Base-by-base conservation (phyloP, 2,113 vertebrate genomes). In the Chaetorhynchus papuensis region DNA sequence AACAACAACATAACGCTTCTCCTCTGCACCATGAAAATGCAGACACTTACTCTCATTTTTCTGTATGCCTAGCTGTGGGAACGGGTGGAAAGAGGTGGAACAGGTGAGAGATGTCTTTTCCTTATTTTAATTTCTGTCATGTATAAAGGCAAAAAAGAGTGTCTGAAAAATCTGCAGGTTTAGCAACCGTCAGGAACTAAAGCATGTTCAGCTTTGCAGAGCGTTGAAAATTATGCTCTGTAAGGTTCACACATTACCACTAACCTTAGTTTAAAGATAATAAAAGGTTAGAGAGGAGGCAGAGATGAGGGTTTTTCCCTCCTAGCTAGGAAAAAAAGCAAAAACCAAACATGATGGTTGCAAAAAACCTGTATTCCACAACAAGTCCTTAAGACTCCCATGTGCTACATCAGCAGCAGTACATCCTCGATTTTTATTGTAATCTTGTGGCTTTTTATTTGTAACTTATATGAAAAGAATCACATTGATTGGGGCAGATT, bases 381-480 rank as follows among this genome's bases (percentile, higher is more conserved):
- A 98, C 96, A 97, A 97, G 95, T 98, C 97, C 97, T 98, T 98
- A 98, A 97, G 96, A 96, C 93, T 98, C 98, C 97, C 96, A 84
- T 89, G 95, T 97, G 97, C 96, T 96, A 95, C 95, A 97, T 98
- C 98, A 98, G 97, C 97, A 97, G 94, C 41, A 80, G 97, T 95
- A 87, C 39, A 97, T 96, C 95, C 97, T 97, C 96, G 18, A 97
- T 98, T 98, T 98, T 98, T 98, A 98, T 98, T 98, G 98, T 98
- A 98, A 98, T 99, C 98, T 99, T 98, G 98, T 98, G 98, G 98
- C 98, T 99, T 99, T 99, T 99, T 98, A 99, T 99, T 99, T 99
- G 98, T 98, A 99, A 99, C 98, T 99, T 98, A 99, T 99, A 99
- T 98, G 99, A 98, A 99, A 98, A 99, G 98, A 99, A 99, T 99